phyloP scores from a whole-genome alignment of 1,140 invertebrate species.

The Megalonaias nervosa region DNA sequence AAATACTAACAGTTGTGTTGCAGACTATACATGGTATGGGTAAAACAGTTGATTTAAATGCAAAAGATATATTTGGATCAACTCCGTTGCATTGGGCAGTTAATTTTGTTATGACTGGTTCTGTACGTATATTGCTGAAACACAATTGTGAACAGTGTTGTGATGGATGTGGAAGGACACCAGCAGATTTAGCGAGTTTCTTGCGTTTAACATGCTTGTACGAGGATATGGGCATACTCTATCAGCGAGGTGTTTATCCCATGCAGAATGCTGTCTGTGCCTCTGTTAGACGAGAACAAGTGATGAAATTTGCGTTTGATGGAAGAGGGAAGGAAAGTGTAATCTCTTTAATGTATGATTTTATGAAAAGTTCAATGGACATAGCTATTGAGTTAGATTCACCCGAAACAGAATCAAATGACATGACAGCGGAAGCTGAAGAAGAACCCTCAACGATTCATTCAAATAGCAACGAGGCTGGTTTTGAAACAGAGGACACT shows the following conservation, averaged over 20 bases:
- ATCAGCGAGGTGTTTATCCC: neutral
- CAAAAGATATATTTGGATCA: slow-evolving; percentile 14
- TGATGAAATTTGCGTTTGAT: slow-evolving; percentile 1
- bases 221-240: neutral
- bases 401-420: too few relatives aligned
- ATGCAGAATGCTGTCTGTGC: neutral
- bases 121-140: slow-evolving; percentile 5
- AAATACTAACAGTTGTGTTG: neutral
- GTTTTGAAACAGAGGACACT: too few relatives aligned
- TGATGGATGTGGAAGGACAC: neutral
- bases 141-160: neutral
- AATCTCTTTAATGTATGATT: neutral
- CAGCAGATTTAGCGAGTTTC: neutral
- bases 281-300: neutral
- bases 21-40: neutral
- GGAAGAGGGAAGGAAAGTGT: neutral
- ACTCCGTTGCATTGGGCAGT: slow-evolving; percentile 24
- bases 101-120: slow-evolving; percentile 2
- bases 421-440: too few relatives aligned
- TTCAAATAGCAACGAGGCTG: too few relatives aligned
- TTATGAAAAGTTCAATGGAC: neutral
- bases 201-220: neutral
- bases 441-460: too few relatives aligned
- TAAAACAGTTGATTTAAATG: slow-evolving; percentile 13
- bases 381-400: too few relatives aligned